Base-by-base conservation (phyloP, 2,888 invertebrate genomes). In the Pherbina coryleti region DNA sequence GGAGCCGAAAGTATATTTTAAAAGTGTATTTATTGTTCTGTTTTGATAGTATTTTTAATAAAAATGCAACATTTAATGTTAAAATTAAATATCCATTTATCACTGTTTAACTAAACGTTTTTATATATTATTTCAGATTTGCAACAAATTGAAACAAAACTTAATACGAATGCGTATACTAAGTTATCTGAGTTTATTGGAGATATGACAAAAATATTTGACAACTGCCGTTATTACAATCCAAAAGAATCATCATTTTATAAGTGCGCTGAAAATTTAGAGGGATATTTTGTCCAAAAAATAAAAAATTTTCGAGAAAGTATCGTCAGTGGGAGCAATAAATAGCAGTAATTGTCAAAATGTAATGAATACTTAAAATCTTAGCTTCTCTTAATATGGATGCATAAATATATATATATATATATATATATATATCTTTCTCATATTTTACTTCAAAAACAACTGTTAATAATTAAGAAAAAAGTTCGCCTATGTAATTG, bases 201-300 rank as follows among this genome's bases (percentile, higher is more conserved):
- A 88, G 99, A 99, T 90, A 97, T 98, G 94, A 98, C 97, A 81
- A 97, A 97, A 91, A 97, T 99, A 88, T 98, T 99, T 91, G 98
- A 99, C 91, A 99, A 99, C 91, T 99, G 99, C 92, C 95, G 98
- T 82, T 97, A 97, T 89, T 98, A 98, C 91, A 98, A 98, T 91
- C 96, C 97, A 79, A 95, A 96, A 87, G 97, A 97, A 89, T 97
- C 98, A 22, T 96, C 97, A 80, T 98, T 98, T 91, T 98, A 96
- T 91, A 95, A 97, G 87, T 98, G 98, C 91, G 98, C 98, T 28
- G 98, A 98, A 89, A 95, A 96, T 75, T 92, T 99, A 81, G 98
- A 99, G 91, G 95, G 96, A 79, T 98, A 95, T 90, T 98, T 99
- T 92, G 96, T 97, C 89, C 95, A 96, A 91, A 97, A 97, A 92